Percentiles rank a stretch among this genome's conserved stretches.
Evolutionary conservation across 2,113 vertebrate genomes (phyloP).

Genomic region (Ranitomeya imitator): DNA sequence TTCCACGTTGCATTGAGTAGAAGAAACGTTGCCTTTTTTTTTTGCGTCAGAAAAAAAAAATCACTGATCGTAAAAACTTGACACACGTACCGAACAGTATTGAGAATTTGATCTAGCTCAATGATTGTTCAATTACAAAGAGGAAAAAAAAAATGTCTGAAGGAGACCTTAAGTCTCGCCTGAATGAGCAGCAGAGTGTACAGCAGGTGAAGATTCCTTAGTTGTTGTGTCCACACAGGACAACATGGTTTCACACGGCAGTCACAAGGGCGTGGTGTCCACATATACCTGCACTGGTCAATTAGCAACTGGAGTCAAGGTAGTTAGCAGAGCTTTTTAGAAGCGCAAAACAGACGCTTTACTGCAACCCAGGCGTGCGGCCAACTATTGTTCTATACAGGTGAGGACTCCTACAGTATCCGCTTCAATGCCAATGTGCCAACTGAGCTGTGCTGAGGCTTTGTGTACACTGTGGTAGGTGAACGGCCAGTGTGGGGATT

Average conservation of each 20-base stretch:
- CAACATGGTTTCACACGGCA: not conserved
- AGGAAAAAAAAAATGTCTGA: too few species aligned
- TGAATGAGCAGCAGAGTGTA: not conserved
- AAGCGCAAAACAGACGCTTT: conserved; percentile 26
- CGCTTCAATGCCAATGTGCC: not conserved
- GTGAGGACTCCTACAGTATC: not conserved
- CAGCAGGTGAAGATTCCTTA: not conserved
- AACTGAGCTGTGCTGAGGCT: not conserved
- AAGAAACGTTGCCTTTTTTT: too few species aligned
- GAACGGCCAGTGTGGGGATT: not conserved
- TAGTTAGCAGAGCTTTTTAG: conserved; percentile 21
- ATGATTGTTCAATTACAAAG: too few species aligned
- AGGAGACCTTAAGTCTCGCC: not conserved
- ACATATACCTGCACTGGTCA: conserved; percentile 5
- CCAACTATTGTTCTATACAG: conserved; percentile 21
- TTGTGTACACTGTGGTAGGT: not conserved
- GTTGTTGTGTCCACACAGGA: not conserved
- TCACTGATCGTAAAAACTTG: too few species aligned
- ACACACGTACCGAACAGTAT: too few species aligned
- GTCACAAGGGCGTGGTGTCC: not conserved
- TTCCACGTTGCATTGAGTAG: too few species aligned
- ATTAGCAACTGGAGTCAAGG: conserved; percentile 38
- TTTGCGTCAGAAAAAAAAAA: too few species aligned
- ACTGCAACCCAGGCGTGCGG: not conserved
- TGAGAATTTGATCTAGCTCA: too few species aligned